A percentile compares a stretch with the other conserved stretches of the same genome.
Evolutionary conservation across 2,888 invertebrate species (phyloP).

Genomic region (Phoronis australis): DNA sequence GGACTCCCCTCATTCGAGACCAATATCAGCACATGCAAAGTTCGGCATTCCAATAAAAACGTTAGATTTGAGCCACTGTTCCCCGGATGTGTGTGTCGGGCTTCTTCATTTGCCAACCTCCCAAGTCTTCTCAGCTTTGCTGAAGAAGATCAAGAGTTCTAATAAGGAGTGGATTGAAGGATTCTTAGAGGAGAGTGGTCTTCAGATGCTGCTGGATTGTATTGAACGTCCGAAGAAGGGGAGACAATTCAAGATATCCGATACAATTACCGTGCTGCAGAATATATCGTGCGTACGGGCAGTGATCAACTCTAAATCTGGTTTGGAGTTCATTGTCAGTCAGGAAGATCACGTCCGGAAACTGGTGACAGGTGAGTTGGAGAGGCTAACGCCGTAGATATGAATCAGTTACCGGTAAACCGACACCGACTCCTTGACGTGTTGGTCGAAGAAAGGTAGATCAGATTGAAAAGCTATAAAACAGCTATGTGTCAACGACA

Average conservation of each 20-base stretch:
- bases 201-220: constrained; percentile 34
- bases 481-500: no score
- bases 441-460: no score
- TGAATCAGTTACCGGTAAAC: no score
- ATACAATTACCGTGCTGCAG: constrained; percentile 43
- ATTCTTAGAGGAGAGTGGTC: constrained; percentile 40
- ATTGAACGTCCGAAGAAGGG: constrained; percentile 35
- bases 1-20: no score
- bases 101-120: constrained; percentile 29
- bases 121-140: constrained; percentile 31
- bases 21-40: no score
- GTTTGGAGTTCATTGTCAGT: constrained; percentile 89
- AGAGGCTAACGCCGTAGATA: no score
- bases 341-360: constrained; percentile 87
- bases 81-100: constrained; percentile 30
- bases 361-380: constrained; percentile 76
- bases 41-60: no score
- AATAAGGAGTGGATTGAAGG: constrained; percentile 40
- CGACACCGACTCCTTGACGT: no score
- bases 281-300: constrained; percentile 44
- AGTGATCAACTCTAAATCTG: constrained; percentile 83
- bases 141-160: constrained; percentile 33
- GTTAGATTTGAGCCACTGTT: constrained; percentile 32
- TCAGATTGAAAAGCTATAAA: no score
- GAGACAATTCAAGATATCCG: constrained; percentile 37